Conservation (phyloP, 2,797 vertebrate genomes). For the Myotis findleyi region DNA sequence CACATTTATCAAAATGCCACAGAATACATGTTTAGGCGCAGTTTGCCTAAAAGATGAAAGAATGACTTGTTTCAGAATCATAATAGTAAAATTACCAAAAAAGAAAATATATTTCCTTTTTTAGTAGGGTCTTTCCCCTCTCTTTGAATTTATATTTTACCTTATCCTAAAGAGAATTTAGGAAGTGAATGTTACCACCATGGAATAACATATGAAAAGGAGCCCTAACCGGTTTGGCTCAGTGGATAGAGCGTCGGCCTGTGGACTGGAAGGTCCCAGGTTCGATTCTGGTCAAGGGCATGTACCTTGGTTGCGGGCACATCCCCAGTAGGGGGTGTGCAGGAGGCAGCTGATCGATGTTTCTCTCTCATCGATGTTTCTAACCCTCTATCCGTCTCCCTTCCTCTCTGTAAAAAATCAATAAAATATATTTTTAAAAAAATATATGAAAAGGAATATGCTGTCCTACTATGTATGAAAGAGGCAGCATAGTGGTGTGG, state of each 20-base stretch:
- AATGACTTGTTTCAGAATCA: conserved; percentile 34
- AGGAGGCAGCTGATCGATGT: too few relatives aligned
- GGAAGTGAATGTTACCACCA: background rate
- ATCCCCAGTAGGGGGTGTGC: too few relatives aligned
- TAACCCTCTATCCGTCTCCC: too few relatives aligned
- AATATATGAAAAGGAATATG: background rate
- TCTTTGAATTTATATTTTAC: conserved; percentile 37
- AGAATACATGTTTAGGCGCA: background rate
- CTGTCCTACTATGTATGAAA: background rate
- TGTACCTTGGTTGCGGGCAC: too few relatives aligned
- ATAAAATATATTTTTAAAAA: too few relatives aligned
- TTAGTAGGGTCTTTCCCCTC: background rate
- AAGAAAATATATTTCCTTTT: background rate
- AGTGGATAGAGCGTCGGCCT: too few relatives aligned
- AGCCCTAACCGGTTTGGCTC: too few relatives aligned
- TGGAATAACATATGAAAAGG: conserved; percentile 8
- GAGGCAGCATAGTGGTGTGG: background rate
- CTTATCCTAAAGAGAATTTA: background rate
- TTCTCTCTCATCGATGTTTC: too few relatives aligned
- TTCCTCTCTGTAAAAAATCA: too few relatives aligned
- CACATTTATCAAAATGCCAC: conserved; percentile 7
- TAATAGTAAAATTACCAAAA: conserved; percentile 52
- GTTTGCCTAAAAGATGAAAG: conserved; percentile 39
- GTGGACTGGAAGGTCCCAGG: too few relatives aligned
- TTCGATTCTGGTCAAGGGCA: too few relatives aligned